phyloP scores from a whole-genome alignment of 1,140 invertebrate genomes.

The Pemphigus obesinymphae region DNA sequence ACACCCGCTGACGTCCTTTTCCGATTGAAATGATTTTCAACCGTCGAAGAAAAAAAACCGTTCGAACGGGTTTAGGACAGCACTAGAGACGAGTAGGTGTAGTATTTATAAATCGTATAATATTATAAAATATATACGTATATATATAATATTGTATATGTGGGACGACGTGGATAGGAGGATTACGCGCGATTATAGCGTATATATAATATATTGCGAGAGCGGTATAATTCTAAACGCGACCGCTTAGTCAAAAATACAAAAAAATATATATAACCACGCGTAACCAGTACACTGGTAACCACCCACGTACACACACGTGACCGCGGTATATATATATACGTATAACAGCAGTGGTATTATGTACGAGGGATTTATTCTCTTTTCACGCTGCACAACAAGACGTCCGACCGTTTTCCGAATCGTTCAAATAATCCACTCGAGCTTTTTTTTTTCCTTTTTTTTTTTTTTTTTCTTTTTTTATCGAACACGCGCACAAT shows the following conservation, averaged over 20 bases:
- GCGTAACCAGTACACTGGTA: too few species aligned
- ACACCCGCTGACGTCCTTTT: too few species aligned
- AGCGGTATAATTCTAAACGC: neutral
- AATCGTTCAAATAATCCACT: constrained; percentile 39
- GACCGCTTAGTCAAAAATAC: neutral
- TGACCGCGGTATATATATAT: neutral
- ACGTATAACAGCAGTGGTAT: neutral
- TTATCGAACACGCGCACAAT: neutral
- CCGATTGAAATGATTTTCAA: too few species aligned
- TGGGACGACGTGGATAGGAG: neutral
- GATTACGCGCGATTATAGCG: neutral
- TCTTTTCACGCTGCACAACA: neutral
- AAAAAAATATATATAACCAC: constrained; percentile 1
- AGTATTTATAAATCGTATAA: neutral
- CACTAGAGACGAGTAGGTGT: neutral
- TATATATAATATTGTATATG: neutral
- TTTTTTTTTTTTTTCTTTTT: neutral
- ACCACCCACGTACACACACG: neutral
- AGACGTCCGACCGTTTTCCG: constrained; percentile 37
- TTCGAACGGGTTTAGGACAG: too few species aligned
- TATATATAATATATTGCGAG: neutral
- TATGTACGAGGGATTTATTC: constrained; percentile 8
- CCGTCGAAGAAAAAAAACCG: too few species aligned
- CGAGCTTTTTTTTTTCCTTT: constrained; percentile 29
- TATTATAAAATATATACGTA: neutral